A percentile compares a stretch with the other conserved stretches of the same genome.
phyloP scores from a whole-genome alignment of 2,113 vertebrate genomes.

The Cercocebus atys region DNA sequence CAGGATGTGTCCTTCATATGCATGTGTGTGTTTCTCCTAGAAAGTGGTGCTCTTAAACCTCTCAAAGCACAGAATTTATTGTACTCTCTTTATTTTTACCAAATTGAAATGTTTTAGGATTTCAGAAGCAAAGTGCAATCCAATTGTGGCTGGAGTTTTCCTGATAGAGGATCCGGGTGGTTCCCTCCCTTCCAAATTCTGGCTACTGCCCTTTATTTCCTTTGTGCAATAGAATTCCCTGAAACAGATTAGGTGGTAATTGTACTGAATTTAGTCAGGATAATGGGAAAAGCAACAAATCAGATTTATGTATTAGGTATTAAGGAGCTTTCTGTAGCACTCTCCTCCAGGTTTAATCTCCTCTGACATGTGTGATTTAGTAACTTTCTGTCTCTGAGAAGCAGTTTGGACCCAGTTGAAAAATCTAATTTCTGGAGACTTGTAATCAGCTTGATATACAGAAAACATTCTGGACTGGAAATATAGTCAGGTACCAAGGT shows the following conservation, averaged over 20 bases:
- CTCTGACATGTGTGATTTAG: slow-evolving; percentile 36
- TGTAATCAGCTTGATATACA: slow-evolving; percentile 33
- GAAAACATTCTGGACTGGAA: slow-evolving; percentile 46
- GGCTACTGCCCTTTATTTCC: slow-evolving; percentile 34
- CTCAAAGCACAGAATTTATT: slow-evolving; percentile 69
- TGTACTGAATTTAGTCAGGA: slow-evolving; percentile 10
- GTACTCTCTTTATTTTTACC: slow-evolving; percentile 60
- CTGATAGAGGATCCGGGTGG: neutral
- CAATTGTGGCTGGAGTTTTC: slow-evolving; percentile 34
- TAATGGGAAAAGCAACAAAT: slow-evolving; percentile 11
- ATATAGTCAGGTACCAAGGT: neutral
- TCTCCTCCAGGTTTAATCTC: slow-evolving; percentile 39
- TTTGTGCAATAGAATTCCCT: slow-evolving; percentile 52
- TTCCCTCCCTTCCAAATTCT: neutral
- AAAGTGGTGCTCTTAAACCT: slow-evolving; percentile 68
- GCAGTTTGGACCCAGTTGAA: slow-evolving; percentile 14
- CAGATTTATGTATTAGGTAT: neutral
- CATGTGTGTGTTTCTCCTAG: slow-evolving; percentile 34
- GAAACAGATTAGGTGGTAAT: slow-evolving; percentile 2
- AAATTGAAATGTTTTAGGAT: slow-evolving; percentile 54
- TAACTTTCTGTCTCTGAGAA: slow-evolving; percentile 53
- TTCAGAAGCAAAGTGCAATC: slow-evolving; percentile 53
- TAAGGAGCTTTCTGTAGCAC: slow-evolving; percentile 20
- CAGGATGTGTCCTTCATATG: neutral
- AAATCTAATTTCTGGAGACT: slow-evolving; percentile 36